These are phyloP conservation scores for Camptogramma bilineatum DNA, from an alignment of 2,888 invertebrate genomes.

Conservation along the genomic window DNA sequence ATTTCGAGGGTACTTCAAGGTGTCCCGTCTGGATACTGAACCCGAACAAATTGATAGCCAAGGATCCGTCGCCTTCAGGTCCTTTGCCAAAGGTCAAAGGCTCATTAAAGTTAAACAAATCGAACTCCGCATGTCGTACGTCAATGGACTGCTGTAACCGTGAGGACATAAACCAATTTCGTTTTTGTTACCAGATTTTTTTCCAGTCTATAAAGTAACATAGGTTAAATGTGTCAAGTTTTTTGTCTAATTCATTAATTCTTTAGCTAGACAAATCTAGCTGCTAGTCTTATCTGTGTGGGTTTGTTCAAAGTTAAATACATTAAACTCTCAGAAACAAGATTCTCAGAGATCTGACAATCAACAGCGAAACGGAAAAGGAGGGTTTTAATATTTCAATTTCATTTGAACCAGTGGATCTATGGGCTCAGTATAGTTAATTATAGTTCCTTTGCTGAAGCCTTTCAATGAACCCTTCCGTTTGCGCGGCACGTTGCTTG, in stretches of 20 bases:
- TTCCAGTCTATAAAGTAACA: not conserved
- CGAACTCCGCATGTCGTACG: conserved; percentile 6
- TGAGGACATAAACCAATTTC: not conserved
- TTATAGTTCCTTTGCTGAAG: conserved; percentile 34
- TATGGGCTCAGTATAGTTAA: conserved; percentile 7
- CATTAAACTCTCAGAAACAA: not conserved
- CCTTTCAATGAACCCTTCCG: conserved; percentile 33
- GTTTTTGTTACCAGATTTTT: not conserved
- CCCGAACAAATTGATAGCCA: conserved; percentile 13
- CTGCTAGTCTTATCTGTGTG: not conserved
- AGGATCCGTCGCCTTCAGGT: conserved; percentile 13
- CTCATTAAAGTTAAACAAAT: conserved; percentile 6
- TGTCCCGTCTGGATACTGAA: conserved; percentile 23
- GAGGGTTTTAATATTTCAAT: not conserved
- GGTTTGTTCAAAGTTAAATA: not conserved
- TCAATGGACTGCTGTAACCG: conserved; percentile 8
- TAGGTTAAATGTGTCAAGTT: not conserved
- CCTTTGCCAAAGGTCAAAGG: conserved; percentile 13
- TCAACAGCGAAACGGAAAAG: not conserved
- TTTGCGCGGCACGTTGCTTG: conserved; percentile 23
- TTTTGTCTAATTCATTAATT: not conserved
- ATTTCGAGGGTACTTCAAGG: conserved; percentile 26
- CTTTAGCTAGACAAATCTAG: not conserved
- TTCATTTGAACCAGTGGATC: not conserved
- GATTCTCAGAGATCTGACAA: not conserved